Evolutionary conservation across 2,797 vertebrate species (phyloP).

Genomic region (Hydrophis major): DNA sequence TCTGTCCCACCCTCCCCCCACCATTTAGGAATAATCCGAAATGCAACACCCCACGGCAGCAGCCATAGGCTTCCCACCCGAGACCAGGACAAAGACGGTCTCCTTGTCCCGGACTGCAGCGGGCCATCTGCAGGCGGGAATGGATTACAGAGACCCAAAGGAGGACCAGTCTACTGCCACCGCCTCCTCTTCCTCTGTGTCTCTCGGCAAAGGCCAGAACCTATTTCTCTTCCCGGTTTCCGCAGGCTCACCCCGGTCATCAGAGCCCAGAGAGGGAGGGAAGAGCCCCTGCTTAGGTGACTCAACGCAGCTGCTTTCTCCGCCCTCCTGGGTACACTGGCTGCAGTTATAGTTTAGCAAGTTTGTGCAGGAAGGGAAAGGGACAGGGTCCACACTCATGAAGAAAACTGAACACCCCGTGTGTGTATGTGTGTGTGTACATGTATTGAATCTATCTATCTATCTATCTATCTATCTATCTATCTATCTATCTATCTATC

Average conservation of each 20-base stretch:
- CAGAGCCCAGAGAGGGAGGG: not conserved
- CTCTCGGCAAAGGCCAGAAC: not conserved
- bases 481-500: no score
- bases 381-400: not conserved
- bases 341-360: not conserved
- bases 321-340: not conserved
- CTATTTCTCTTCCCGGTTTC: not conserved
- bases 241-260: not conserved
- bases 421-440: no score
- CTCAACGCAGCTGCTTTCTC: not conserved
- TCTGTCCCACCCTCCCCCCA: rapidly evolving
- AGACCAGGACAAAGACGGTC: not conserved
- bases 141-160: not conserved
- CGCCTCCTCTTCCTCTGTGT: no score
- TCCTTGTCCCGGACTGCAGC: not conserved
- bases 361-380: not conserved
- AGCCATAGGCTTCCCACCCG: not conserved
- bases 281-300: not conserved
- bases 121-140: not conserved
- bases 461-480: no score
- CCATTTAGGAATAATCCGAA: not conserved
- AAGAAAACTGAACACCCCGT: not conserved
- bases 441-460: no score
- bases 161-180: not conserved
- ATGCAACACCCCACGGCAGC: not conserved